These are phyloP conservation scores for Ictidomys tridecemlineatus DNA, from an alignment of 2,113 vertebrate genomes.

Conservation along the genomic window DNA sequence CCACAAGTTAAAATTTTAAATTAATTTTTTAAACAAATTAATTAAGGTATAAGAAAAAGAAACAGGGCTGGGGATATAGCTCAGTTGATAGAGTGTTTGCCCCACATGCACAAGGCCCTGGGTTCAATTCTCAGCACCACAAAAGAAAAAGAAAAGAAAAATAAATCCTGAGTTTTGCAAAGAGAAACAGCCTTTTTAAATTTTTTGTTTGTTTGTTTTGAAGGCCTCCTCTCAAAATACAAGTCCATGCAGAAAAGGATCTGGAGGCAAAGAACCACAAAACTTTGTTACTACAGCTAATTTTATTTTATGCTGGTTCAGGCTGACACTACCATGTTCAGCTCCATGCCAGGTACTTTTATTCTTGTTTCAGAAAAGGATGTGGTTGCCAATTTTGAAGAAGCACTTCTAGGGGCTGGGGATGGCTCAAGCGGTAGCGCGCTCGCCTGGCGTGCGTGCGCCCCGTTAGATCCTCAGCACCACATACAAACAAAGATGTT, in stretches of 20 bases:
- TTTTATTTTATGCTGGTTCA: neutral
- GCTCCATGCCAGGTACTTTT: neutral
- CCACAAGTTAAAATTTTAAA: neutral
- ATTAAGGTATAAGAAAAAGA: no score
- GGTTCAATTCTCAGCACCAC: no score
- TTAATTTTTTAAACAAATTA: neutral
- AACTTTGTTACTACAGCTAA: neutral
- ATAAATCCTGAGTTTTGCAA: neutral
- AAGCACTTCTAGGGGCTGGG: neutral
- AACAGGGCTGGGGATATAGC: no score
- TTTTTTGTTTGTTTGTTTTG: neutral
- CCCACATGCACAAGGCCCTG: no score
- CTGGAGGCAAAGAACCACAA: neutral
- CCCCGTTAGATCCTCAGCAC: no score
- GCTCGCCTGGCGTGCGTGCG: accelerated
- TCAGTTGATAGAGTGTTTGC: no score
- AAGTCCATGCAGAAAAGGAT: neutral
- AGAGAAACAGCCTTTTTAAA: neutral
- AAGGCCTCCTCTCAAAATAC: neutral
- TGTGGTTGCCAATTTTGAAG: neutral
- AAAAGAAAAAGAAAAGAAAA: no score
- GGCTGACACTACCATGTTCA: neutral
- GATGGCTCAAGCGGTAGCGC: no score
- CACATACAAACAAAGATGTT: no score
- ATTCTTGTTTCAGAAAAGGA: neutral